Evolutionary conservation across 2,113 vertebrate genomes (phyloP), one percentile per base, ranked within the genome.

Genomic region (Sakesphorus luctuosus): DNA sequence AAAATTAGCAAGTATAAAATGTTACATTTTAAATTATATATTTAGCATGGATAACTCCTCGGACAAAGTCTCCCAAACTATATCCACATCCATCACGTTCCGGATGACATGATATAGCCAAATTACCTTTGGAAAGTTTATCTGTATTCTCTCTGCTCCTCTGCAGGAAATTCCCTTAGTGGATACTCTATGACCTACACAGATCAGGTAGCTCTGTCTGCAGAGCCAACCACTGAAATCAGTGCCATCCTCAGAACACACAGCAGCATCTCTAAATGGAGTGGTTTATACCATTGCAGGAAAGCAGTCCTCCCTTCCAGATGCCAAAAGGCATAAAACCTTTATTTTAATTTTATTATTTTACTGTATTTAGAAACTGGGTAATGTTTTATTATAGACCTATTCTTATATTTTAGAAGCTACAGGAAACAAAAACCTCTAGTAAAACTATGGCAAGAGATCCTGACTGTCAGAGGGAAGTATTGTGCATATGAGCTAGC

Each of bases 1-100:
- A 94, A 95, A 96, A 94, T 86, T 83, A 95, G 63, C 59, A 83
- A 90, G 21, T 43, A 82, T 40, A 91, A 83, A 96, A 84, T 36
- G 17, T 16, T 80, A 43, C 14, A n/a, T 50, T 96, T 90, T 55
- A 83, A 79, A 88, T 86, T 62, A 67, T 46, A n/a, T 55, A 63
- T n/a, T 66, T 71, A 85, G 65, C 17, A 63, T 43, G 13, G 19
- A 77, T 47, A 7, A 35, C 33, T 94, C 38, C 31, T 73, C 36
- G 47, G 83, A 66, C 18, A 86, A 90, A 86, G 50, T 74, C 67
- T 93, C 81, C 33, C n/a, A 77, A 55, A 35, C 4, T 65, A 23
- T 44, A 77, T n/a, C 18, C 12, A 59, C 43, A 9, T 44, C 55
- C 2, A 3, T 47, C 36, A 49, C 1, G 5, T 19, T 38, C 55